phyloP scores from a whole-genome alignment of 2,797 vertebrate genomes.

The Rhinella marina region DNA sequence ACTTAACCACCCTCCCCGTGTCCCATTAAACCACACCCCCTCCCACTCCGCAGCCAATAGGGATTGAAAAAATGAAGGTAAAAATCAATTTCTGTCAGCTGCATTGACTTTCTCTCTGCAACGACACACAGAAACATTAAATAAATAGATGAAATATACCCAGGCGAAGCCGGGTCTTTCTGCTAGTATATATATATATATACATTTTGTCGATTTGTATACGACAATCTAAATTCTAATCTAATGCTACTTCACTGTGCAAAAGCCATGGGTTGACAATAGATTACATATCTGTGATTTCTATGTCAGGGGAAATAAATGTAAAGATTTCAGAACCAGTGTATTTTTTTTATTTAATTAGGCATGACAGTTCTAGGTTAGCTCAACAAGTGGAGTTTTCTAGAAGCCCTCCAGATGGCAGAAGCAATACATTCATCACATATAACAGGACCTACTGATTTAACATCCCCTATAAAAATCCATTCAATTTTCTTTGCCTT shows the following conservation, averaged over 20 bases:
- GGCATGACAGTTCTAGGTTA: constrained; percentile 62
- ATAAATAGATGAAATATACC: too few relatives aligned
- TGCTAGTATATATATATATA: too few relatives aligned
- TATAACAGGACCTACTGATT: constrained; percentile 29
- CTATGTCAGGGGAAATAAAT: constrained; percentile 27
- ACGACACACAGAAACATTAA: too few relatives aligned
- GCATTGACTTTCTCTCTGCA: too few relatives aligned
- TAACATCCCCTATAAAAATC: constrained; percentile 47
- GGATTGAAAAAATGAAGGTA: too few relatives aligned
- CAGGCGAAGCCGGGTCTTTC: too few relatives aligned
- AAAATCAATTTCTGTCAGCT: too few relatives aligned
- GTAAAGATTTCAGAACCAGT: constrained; percentile 30
- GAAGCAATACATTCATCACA: constrained; percentile 58
- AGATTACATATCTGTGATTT: constrained; percentile 22
- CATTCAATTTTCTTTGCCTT: constrained; percentile 52
- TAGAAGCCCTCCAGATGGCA: constrained; percentile 64
- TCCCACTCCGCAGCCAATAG: too few relatives aligned
- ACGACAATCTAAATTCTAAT: not conserved
- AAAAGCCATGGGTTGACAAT: constrained; percentile 8
- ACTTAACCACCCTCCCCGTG: too few relatives aligned
- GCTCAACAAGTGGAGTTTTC: constrained; percentile 43
- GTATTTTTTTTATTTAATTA: constrained; percentile 55
- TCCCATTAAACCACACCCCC: too few relatives aligned
- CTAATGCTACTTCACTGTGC: not conserved
- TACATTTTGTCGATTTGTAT: not conserved